Evolutionary conservation across 2,113 vertebrate species (phyloP).

Genomic region (Procavia capensis): DNA sequence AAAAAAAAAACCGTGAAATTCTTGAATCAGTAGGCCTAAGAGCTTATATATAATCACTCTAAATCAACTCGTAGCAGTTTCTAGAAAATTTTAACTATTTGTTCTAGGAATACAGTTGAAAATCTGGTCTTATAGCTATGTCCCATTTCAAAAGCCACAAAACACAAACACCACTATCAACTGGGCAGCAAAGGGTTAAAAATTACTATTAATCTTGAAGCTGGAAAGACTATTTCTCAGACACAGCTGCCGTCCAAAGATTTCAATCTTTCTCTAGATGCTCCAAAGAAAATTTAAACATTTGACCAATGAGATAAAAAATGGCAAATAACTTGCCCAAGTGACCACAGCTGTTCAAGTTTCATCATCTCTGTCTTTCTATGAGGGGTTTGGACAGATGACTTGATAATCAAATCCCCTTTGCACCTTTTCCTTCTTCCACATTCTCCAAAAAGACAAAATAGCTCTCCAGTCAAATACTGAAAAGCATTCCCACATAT

Average conservation of each 20-base stretch:
- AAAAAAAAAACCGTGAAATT: neutral
- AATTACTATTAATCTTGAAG: neutral
- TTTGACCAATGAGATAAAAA: slow-evolving; percentile 31
- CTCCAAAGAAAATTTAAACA: slow-evolving; percentile 9
- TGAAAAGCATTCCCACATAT: neutral
- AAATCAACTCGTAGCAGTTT: neutral
- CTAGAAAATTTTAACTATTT: neutral
- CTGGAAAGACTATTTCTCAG: neutral
- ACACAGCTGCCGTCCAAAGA: neutral
- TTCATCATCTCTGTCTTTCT: neutral
- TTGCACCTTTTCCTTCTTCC: too few species aligned
- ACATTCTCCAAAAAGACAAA: neutral
- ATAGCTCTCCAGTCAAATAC: neutral
- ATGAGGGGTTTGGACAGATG: neutral
- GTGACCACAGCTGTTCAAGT: neutral
- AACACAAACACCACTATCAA: neutral
- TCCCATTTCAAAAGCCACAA: slow-evolving; percentile 42
- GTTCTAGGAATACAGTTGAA: neutral
- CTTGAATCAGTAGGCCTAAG: neutral
- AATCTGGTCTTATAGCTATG: neutral
- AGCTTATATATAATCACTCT: neutral
- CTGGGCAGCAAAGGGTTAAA: neutral
- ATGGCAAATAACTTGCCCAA: neutral
- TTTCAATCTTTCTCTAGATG: neutral
- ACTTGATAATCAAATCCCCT: neutral